Conservation (phyloP, 1,140 invertebrate genomes). For the Nephotettix cincticeps region DNA sequence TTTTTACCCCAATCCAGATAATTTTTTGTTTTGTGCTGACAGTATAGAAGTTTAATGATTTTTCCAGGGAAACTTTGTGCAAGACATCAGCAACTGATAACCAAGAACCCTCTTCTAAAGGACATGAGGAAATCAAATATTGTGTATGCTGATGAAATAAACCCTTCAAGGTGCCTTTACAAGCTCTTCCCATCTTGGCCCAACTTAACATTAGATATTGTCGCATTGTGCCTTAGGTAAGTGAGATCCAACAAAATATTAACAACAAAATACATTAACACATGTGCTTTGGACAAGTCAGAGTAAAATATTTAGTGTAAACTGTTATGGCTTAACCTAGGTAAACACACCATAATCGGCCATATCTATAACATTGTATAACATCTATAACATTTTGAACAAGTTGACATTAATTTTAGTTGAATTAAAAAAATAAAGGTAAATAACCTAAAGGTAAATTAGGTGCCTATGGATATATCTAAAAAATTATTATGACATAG, state of each 20-base stretch:
- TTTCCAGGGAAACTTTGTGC: slow-evolving; percentile 37
- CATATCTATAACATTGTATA: too few relatives aligned
- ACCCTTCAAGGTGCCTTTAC: slow-evolving; percentile 43
- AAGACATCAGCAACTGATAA: slow-evolving; percentile 63
- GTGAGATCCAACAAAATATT: neutral
- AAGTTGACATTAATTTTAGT: too few relatives aligned
- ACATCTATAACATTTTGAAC: too few relatives aligned
- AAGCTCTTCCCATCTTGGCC: slow-evolving; percentile 59
- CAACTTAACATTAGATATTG: slow-evolving; percentile 54
- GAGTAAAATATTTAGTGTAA: too few relatives aligned
- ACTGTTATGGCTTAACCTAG: too few relatives aligned
- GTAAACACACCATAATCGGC: too few relatives aligned
- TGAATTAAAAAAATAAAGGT: neutral
- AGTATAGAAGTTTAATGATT: neutral
- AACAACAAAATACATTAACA: too few relatives aligned
- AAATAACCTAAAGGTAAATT: neutral
- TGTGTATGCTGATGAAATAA: slow-evolving; percentile 13
- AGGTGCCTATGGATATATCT: neutral
- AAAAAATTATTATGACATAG: neutral
- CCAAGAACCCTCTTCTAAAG: slow-evolving; percentile 55
- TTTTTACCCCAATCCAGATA: too few relatives aligned
- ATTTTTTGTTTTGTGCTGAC: too few relatives aligned
- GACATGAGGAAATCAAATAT: slow-evolving; percentile 50
- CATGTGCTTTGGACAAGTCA: too few relatives aligned
- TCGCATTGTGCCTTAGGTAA: slow-evolving; percentile 53